These are phyloP conservation scores for Glareola pratincola DNA, from an alignment of 2,113 vertebrate genomes.

Conservation along the genomic window DNA sequence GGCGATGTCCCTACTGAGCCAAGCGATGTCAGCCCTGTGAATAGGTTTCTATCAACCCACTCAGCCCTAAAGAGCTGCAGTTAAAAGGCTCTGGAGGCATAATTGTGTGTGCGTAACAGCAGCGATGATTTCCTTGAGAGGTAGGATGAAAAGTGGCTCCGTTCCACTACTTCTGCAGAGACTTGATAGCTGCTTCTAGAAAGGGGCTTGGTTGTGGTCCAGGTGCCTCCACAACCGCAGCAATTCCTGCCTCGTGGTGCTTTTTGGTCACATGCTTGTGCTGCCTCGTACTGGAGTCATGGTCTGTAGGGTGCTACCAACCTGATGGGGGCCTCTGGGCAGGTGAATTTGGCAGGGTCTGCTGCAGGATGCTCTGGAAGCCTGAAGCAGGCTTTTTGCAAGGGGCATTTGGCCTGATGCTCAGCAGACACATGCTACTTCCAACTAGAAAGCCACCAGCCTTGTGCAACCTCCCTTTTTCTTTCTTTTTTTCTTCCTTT, in stretches of 20 bases:
- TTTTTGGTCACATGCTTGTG: background rate
- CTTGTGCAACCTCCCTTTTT: background rate
- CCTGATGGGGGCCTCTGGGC: background rate
- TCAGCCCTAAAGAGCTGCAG: slow-evolving; percentile 32
- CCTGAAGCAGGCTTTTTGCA: background rate
- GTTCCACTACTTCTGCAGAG: slow-evolving; percentile 18
- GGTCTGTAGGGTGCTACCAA: background rate
- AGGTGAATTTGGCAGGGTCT: background rate
- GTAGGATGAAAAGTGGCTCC: slow-evolving; percentile 6
- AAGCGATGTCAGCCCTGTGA: background rate
- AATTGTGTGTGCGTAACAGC: slow-evolving; percentile 16
- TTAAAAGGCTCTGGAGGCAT: slow-evolving; percentile 45
- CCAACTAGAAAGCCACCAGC: background rate
- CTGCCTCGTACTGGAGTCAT: accelerated
- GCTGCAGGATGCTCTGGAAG: background rate
- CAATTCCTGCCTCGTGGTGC: background rate
- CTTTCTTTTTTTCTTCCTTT: too few species aligned
- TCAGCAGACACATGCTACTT: background rate
- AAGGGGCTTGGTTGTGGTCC: background rate
- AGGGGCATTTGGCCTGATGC: background rate
- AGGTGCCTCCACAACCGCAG: background rate
- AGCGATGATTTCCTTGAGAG: slow-evolving; percentile 23
- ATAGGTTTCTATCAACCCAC: slow-evolving; percentile 39
- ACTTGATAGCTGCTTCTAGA: slow-evolving; percentile 17
- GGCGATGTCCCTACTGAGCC: background rate